These are phyloP conservation scores for Pithecia hirsuta DNA, from an alignment of 2,797 vertebrate species.

Conservation along the genomic window DNA sequence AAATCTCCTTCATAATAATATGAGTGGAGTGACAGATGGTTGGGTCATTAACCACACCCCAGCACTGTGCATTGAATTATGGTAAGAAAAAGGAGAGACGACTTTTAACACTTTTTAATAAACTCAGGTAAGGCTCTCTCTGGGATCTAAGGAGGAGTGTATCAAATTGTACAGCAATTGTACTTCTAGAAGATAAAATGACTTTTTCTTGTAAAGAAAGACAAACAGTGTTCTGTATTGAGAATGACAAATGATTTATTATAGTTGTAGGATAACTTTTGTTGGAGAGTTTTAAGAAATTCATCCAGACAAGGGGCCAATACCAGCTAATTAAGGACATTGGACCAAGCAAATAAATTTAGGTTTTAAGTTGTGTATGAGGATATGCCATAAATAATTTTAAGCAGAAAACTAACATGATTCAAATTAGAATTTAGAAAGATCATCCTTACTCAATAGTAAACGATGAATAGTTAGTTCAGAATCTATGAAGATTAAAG, in stretches of 20 bases:
- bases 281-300: constrained; percentile 19
- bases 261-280: constrained; percentile 6
- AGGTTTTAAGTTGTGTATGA: neutral
- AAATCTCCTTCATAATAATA: neutral
- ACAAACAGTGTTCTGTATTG: neutral
- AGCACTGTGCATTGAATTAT: neutral
- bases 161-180: neutral
- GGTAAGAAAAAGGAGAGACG: neutral
- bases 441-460: neutral
- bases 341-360: neutral
- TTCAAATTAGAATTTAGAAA: constrained; percentile 23
- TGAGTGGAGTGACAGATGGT: neutral
- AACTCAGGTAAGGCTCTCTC: neutral
- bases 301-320: constrained; percentile 18
- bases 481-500: neutral
- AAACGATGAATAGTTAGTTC: neutral
- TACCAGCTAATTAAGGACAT: neutral
- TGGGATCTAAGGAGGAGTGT: neutral
- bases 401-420: neutral
- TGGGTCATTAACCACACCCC: neutral
- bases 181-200: neutral
- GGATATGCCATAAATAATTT: neutral
- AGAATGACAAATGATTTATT: constrained; percentile 37
- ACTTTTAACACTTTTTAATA: neutral
- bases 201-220: constrained; percentile 5